A percentile compares a stretch with the other conserved stretches of the same genome.
These are phyloP conservation scores for Elgaria multicarinata DNA, from an alignment of 2,113 vertebrate genomes.

Conservation along the genomic window DNA sequence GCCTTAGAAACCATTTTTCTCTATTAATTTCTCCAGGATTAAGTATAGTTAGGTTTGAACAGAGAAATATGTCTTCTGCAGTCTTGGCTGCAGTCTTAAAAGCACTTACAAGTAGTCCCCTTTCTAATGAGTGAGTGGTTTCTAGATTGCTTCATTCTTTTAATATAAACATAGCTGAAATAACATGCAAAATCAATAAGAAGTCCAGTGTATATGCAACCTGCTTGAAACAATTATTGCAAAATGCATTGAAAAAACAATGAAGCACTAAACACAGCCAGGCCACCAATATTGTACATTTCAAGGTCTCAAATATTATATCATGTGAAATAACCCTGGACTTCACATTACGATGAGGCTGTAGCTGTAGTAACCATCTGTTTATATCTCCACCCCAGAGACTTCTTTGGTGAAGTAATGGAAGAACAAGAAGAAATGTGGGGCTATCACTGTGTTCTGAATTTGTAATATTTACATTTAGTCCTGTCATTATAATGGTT, in stretches of 20 bases:
- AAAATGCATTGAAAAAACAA: not conserved
- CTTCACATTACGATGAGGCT: constrained; percentile 7
- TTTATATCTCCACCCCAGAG: not conserved
- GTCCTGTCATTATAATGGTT: not conserved
- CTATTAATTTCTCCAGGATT: constrained; percentile 21
- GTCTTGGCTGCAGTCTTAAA: constrained; percentile 11
- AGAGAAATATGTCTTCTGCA: constrained; percentile 16
- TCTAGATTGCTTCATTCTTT: constrained; percentile 29
- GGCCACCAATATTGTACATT: constrained; percentile 9
- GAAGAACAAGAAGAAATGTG: not conserved
- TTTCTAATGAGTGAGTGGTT: constrained; percentile 16
- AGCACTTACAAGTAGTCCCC: constrained; percentile 5
- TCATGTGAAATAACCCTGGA: not conserved
- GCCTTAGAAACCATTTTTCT: constrained; percentile 18
- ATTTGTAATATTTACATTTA: not conserved
- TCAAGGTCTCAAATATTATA: constrained; percentile 1
- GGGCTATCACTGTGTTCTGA: not conserved
- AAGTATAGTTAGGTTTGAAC: constrained; percentile 23
- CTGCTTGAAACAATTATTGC: constrained; percentile 34
- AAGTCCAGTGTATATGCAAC: not conserved
- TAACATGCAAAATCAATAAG: constrained; percentile 28
- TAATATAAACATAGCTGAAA: constrained; percentile 34
- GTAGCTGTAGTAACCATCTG: not conserved
- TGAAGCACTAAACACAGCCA: not conserved
- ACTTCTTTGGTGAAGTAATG: not conserved